Evolutionary conservation across 2,888 invertebrate genomes (phyloP).

Genomic region (Pasiphila rectangulata): DNA sequence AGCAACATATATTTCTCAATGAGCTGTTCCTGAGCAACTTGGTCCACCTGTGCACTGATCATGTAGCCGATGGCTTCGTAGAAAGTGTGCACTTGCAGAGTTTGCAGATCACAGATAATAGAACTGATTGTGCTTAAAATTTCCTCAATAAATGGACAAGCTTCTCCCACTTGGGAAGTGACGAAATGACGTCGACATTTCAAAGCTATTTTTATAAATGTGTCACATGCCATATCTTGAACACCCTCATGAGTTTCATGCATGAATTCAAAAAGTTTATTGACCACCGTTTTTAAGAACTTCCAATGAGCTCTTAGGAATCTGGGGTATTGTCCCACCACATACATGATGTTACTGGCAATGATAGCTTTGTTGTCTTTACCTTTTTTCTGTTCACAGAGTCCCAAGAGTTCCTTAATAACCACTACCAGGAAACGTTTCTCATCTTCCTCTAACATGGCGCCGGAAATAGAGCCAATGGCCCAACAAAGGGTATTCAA

Average conservation of each 20-base stretch:
- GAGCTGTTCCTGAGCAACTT: conserved; percentile 93
- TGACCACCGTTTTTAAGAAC: conserved; percentile 99
- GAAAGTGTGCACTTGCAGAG: conserved; percentile 99
- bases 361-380: conserved; percentile 99
- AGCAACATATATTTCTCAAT: conserved; percentile 98
- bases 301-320: conserved; percentile 99
- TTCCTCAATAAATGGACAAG: conserved; percentile 99
- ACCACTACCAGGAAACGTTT: conserved; percentile 99
- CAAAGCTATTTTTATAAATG: conserved; percentile 99
- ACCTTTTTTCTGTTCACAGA: conserved; percentile 98
- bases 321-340: conserved; percentile 99
- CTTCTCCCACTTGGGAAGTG: conserved; percentile 96
- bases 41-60: conserved; percentile 97
- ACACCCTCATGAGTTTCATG: conserved; percentile 99
- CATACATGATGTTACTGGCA: conserved; percentile 99
- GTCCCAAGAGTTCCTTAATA: conserved; percentile 97
- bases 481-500: conserved; percentile 99
- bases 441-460: conserved; percentile 99
- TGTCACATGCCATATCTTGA: conserved; percentile 99
- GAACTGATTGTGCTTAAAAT: conserved; percentile 97
- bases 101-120: conserved; percentile 99
- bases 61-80: conserved; percentile 99
- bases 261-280: conserved; percentile 99
- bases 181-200: conserved; percentile 99
- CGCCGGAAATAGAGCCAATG: conserved; percentile 99